Conservation (phyloP, 2,888 invertebrate genomes). For the Colostygia pectinataria region DNA sequence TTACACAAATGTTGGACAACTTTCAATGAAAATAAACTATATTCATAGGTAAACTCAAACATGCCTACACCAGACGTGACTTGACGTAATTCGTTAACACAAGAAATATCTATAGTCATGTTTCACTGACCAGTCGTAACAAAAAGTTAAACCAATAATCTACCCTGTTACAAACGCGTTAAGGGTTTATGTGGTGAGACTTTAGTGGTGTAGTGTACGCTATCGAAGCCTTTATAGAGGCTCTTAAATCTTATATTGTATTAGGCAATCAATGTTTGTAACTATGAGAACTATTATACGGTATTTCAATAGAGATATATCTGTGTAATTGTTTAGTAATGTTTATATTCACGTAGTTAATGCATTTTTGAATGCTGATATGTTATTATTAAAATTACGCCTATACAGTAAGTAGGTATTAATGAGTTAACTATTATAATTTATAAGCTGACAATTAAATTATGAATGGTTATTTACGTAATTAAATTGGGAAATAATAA, state of each 20-base stretch:
- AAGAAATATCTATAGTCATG: slow-evolving; percentile 24
- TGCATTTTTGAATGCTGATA: slow-evolving; percentile 13
- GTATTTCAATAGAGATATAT: slow-evolving; percentile 21
- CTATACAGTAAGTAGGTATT: too few relatives aligned
- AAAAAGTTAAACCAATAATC: slow-evolving; percentile 13
- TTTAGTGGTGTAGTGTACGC: slow-evolving; percentile 19
- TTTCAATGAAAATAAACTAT: too few relatives aligned
- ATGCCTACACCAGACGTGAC: slow-evolving; percentile 38
- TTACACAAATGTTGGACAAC: too few relatives aligned
- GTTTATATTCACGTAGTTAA: slow-evolving; percentile 10
- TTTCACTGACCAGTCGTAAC: slow-evolving; percentile 6
- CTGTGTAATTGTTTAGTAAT: slow-evolving; percentile 16
- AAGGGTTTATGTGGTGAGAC: not conserved
- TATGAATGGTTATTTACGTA: too few relatives aligned
- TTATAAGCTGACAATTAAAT: too few relatives aligned
- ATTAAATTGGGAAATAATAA: too few relatives aligned
- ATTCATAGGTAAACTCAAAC: too few relatives aligned
- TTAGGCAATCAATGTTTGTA: slow-evolving; percentile 34
- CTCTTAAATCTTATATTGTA: slow-evolving; percentile 31
- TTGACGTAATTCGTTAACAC: slow-evolving; percentile 34
- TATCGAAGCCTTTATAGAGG: slow-evolving; percentile 34
- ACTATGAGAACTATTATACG: slow-evolving; percentile 29
- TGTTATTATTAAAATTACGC: slow-evolving; percentile 4
- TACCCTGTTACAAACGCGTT: not conserved
- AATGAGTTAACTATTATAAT: too few relatives aligned